phyloP scores from a whole-genome alignment of 2,113 vertebrate genomes.

The Pipra filicauda region DNA sequence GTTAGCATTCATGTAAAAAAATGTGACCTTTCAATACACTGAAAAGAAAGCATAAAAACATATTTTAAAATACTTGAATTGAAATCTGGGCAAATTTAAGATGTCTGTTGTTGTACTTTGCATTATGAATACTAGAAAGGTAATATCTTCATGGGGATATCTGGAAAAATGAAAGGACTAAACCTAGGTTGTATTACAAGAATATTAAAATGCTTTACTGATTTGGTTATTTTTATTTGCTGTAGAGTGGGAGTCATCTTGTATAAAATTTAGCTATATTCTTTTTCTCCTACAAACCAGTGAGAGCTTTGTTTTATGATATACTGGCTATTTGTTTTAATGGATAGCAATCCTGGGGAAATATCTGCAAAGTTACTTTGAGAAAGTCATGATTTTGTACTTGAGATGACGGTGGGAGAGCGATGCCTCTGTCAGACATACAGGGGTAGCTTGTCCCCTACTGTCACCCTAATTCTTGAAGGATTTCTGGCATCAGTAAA shows the following conservation, averaged over 20 bases:
- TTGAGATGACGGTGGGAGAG: neutral
- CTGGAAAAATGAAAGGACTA: conserved; percentile 67
- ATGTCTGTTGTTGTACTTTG: conserved; percentile 64
- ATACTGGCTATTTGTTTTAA: conserved; percentile 43
- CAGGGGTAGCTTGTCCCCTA: neutral
- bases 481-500: conserved; percentile 22
- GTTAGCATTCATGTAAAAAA: conserved; percentile 45
- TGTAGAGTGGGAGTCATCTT: conserved; percentile 32
- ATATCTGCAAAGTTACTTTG: conserved; percentile 50
- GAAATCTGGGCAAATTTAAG: conserved; percentile 59
- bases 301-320: conserved; percentile 50
- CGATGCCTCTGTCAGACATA: neutral
- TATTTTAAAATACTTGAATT: conserved; percentile 51
- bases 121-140: conserved; percentile 62
- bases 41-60: conserved; percentile 41
- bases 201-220: conserved; percentile 56
- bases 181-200: conserved; percentile 49
- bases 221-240: conserved; percentile 63
- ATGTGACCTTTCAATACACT: conserved; percentile 34
- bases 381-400: neutral
- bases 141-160: conserved; percentile 70
- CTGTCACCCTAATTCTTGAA: neutral
- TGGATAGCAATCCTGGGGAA: conserved; percentile 18
- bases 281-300: conserved; percentile 26
- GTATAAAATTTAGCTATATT: conserved; percentile 42